Evolutionary conservation across 2,113 vertebrate species (phyloP).

Genomic region (Lasiurus borealis): DNA sequence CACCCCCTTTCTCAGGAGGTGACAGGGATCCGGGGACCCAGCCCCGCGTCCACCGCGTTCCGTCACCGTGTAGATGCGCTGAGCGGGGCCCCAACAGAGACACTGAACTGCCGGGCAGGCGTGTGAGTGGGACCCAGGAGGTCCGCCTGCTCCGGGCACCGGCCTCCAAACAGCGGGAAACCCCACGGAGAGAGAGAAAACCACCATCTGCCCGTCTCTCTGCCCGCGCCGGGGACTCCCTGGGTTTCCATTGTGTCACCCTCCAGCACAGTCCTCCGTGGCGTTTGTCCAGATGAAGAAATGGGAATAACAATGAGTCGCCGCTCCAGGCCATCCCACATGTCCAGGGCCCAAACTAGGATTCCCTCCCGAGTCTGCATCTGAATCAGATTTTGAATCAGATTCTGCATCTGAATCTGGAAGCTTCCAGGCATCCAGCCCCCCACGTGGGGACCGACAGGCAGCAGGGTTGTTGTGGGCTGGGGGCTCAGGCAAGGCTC

Average conservation of each 20-base stretch:
- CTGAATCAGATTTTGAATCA: too few species aligned
- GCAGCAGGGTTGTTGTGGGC: background rate
- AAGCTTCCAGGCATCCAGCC: background rate
- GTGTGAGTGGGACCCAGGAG: background rate
- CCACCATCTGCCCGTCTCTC: background rate
- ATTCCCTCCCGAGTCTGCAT: background rate
- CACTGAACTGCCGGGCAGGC: background rate
- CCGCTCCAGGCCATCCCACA: background rate
- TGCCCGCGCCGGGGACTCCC: background rate
- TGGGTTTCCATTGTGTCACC: background rate
- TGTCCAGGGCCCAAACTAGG: background rate
- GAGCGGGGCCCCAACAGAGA: background rate
- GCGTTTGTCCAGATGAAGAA: background rate
- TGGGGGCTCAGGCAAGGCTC: background rate
- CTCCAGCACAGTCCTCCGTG: background rate
- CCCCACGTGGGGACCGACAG: background rate
- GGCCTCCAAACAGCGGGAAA: background rate
- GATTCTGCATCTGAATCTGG: background rate
- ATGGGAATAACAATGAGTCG: background rate
- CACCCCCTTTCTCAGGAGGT: background rate
- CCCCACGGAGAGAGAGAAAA: background rate
- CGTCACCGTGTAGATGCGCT: background rate
- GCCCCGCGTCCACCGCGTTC: background rate
- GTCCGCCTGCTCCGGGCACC: background rate
- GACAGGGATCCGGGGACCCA: background rate